Base-by-base conservation (phyloP, 2,113 vertebrate genomes). In the Daphoenositta chrysoptera region DNA sequence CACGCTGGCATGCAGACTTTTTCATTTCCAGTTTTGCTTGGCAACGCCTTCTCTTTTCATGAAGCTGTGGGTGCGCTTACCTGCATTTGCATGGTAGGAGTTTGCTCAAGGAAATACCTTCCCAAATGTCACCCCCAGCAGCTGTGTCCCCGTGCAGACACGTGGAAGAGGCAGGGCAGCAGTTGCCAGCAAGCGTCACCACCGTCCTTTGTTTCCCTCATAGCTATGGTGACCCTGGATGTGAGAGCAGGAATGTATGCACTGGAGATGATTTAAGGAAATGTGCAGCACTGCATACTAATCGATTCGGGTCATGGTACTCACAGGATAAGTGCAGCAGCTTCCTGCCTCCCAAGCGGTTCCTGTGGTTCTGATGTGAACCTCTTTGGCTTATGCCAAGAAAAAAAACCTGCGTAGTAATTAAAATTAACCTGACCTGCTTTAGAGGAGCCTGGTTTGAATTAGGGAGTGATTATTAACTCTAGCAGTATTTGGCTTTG, bases 401-500 rank as follows among this genome's bases (percentile, higher is more conserved):
- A 51, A 68, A 82, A 56, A 92, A 91, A 35, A n/a, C n/a, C 33
- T 87, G 44, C 0, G 0, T 23, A 37, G 85, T 93, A 88, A 95
- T 89, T 95, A 93, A 94, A 81, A 89, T 71, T 92, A 91, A 85
- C 82, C 47, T 93, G 79, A 88, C 51, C 64, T 71, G 51, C 79
- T 94, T 83, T 86, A 61, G 82, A 90, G n/a, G 47, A 89, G 53
- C 33, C 84, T 94, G 63, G 33, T 91, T 96, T 94, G 80, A 91
- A 93, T 96, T 85, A 89, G 68, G 79, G 13, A 40, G 16, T 60
- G 47, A 31, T 85, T 80, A 65, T 83, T 94, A 88, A 77, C 53
- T 84, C 65, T 76, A 68, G n/a, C 31, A 76, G 63, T 30, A n/a
- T 79, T 88, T 58, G 71, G 16, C 44, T 96, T 77, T 53, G 45